Evolutionary conservation across 1,140 invertebrate species (phyloP).

Genomic region (Drosophila ananassae): DNA sequence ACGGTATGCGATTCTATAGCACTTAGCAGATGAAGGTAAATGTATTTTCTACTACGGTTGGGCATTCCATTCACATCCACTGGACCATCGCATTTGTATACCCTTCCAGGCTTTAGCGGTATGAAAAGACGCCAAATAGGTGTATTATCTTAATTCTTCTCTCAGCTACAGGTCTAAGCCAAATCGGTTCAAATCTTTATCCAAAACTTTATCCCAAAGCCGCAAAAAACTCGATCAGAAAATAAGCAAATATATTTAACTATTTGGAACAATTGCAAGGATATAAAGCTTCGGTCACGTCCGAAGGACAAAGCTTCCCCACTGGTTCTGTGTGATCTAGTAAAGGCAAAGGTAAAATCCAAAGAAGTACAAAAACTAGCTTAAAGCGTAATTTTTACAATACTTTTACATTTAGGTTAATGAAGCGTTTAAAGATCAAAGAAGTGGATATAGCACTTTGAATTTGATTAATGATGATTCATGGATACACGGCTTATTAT

Average conservation of each 20-base stretch:
- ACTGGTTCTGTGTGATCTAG: background rate
- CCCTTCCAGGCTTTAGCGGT: background rate
- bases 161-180: too few species aligned
- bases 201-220: too few species aligned
- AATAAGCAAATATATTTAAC: background rate
- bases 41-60: too few species aligned
- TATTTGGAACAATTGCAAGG: background rate
- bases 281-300: background rate
- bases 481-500: background rate
- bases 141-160: too few species aligned
- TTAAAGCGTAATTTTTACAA: background rate
- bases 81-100: background rate
- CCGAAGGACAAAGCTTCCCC: too few species aligned
- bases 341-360: background rate
- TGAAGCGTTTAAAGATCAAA: background rate
- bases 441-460: background rate
- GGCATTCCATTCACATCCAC: too few species aligned
- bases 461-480: background rate
- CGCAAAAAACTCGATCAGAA: background rate
- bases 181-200: too few species aligned
- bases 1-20: background rate
- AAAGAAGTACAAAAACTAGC: conserved; percentile 1
- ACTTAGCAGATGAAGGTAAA: too few species aligned
- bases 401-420: background rate
- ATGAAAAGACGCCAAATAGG: too few species aligned